Evolutionary conservation across 2,888 invertebrate genomes (phyloP), one percentile per base, ranked within the genome.

Genomic region (Ischnura elegans): DNA sequence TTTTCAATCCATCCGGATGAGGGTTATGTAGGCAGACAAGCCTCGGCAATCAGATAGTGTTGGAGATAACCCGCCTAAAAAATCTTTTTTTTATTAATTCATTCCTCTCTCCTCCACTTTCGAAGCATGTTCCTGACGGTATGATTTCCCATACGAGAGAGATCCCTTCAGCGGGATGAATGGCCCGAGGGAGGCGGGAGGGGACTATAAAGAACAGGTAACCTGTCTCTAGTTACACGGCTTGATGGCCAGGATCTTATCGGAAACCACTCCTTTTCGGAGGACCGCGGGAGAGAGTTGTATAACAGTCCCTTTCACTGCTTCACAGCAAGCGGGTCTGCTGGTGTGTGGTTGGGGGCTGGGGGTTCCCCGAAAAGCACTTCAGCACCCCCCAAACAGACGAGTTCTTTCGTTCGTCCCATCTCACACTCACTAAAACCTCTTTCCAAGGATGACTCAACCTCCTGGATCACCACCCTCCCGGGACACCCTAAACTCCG

Each of bases 241-340:
- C 61, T 90, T 90, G 90, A 90, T 90, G 90, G 90, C 66, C 90
- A 66, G 90, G 90, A 90, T 90, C 90, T 90, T 90, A 90, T 90
- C 90, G 90, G 90, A 42, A 90, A 90, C 55, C 90, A 43, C 55
- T 61, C 90, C 90, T 55, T 90, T 61, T 90, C 29, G 47, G 90
- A 43, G 90, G 61, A 42, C 90, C 90, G 43, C 36, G 45, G 66
- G 90, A 90, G 90, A 90, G 90, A 90, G 61, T 90, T 90, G 90
- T 90, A 90, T 43, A 90, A 90, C 90, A 90, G 90, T 61, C 61
- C 76, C 76, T 76, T 76, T 76, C 76, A 76, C 36, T 25, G 36
- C 76, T 25, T 76, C 19, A 76, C 29, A 13, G 36, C 29, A 3
- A 36, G 61, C 3, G 61, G 61, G 25, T 61, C 25, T 25, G 1